Base-by-base conservation (phyloP, 92 coral and sea anemone species). In the Phenganax subtilis region DNA sequence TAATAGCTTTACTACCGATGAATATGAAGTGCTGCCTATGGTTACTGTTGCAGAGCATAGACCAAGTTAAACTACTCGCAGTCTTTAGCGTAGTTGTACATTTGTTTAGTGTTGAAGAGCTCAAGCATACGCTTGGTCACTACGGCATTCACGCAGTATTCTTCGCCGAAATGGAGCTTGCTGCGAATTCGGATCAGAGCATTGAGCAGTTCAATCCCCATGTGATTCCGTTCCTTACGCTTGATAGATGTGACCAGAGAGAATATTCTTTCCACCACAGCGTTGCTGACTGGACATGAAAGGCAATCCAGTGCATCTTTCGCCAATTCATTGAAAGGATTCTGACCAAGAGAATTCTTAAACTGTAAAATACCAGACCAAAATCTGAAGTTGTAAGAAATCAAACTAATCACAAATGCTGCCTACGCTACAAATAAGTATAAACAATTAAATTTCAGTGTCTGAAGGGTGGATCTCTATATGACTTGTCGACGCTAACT, bases 111-210 rank as follows among this genome's bases (percentile, higher is more conserved):
- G 27, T 59, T 59, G 7, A 59, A 59, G 27, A 59, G 65, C 27
- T 59, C 65, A 59, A 59, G 65, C 65, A 59, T 59, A 6, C 65
- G 65, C 65, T 59, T 59, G 16, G 65, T 59, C 27, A 59, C 65
- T 25, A 59, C 65, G 27, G 27, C 16, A 25, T 59, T 6, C 65
- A 14, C 27, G 65, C 65, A 59, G 27, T 6, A 59, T 59, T 59
- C 27, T 14, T 59, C 65, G 16, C 27, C 27, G 27, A 59, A 59
- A 59, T 59, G 27, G 27, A 59, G 65, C 16, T 59, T 14, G 16
- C n/a, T 25, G n/a, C 65, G 65, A 59, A 59, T 59, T 59, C 65
- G 27, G 27, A 59, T 3, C 7, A 59, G n/a, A 14, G 27, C 65
- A 14, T 59, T 25, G 65, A 59, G 65, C 27, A 59, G n/a, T 20